Evolutionary conservation across 2,113 vertebrate species (phyloP).

Genomic region (Ailurus styani): DNA sequence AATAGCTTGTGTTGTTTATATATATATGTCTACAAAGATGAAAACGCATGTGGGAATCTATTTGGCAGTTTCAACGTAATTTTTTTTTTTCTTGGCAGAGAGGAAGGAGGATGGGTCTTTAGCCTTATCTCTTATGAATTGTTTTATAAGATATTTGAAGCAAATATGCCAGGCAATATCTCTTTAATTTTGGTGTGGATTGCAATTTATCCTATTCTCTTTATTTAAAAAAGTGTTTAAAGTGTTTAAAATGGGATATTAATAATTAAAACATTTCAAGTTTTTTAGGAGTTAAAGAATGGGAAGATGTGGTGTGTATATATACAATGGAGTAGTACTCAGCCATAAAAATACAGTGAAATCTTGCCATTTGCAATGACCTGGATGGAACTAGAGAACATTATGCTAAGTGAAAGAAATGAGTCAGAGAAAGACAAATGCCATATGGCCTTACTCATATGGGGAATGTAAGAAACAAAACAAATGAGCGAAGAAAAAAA

Average conservation of each 20-base stretch:
- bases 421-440: neutral
- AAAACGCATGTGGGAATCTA: neutral
- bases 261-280: neutral
- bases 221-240: neutral
- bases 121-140: neutral
- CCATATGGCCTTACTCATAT: neutral
- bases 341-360: neutral
- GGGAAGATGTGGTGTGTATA: neutral
- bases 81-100: neutral
- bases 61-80: neutral
- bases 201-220: neutral
- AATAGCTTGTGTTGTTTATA: neutral
- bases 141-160: neutral
- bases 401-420: neutral
- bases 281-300: neutral
- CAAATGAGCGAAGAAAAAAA: neutral
- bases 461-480: neutral
- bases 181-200: neutral
- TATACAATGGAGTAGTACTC: neutral
- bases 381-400: neutral
- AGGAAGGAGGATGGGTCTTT: neutral
- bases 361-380: neutral
- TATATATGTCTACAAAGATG: neutral
- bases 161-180: neutral
- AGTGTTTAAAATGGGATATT: neutral